phyloP scores from a whole-genome alignment of 1,140 invertebrate species.

The Bemisia tabaci region DNA sequence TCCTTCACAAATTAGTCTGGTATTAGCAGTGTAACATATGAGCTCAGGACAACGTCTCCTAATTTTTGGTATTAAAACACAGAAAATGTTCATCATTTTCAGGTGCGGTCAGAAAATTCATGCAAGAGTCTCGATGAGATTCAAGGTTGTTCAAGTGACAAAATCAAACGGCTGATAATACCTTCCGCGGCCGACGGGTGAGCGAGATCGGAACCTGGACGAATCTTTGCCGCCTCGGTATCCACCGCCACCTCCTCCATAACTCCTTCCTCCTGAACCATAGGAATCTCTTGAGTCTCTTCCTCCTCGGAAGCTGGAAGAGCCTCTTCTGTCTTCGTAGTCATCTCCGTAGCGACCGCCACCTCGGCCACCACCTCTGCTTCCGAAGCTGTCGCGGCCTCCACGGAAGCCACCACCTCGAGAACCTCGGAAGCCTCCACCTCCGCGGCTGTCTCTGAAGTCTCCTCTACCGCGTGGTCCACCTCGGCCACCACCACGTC shows the following conservation, averaged over 20 bases:
- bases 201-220: conserved; percentile 1
- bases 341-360: conserved; percentile 27
- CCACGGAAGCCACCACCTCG: conserved; percentile 31
- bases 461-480: conserved; percentile 35
- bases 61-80: too few species aligned
- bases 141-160: not conserved
- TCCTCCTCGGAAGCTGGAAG: conserved; percentile 24
- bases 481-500: conserved; percentile 37
- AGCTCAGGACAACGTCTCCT: too few species aligned
- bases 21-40: too few species aligned
- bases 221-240: conserved; percentile 9
- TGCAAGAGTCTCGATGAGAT: not conserved
- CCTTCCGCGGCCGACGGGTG: not conserved
- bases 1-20: too few species aligned
- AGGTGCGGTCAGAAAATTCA: not conserved
- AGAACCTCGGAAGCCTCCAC: conserved; percentile 33
- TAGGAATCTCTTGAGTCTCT: conserved; percentile 17
- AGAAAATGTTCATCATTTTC: not conserved
- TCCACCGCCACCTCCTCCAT: conserved; percentile 15
- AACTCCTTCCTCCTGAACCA: conserved; percentile 9
- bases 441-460: conserved; percentile 31
- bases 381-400: conserved; percentile 30
- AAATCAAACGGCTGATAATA: not conserved
- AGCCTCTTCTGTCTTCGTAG: conserved; percentile 25
- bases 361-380: conserved; percentile 34